Base-by-base conservation (phyloP, 2,113 vertebrate species). In the Megaleporinus macrocephalus region DNA sequence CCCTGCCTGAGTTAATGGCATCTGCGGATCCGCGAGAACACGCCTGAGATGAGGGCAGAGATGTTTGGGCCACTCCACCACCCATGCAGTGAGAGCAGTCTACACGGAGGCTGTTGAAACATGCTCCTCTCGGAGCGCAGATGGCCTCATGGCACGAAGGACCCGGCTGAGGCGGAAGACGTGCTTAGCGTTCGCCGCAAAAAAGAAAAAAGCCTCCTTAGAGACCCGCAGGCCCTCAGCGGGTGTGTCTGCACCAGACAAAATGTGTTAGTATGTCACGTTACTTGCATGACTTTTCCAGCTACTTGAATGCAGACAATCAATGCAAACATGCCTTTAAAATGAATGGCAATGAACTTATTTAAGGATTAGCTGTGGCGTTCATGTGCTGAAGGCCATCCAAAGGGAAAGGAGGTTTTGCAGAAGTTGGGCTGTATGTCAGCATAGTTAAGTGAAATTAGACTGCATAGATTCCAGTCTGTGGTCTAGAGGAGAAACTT, bases 201-300 rank as follows among this genome's bases (percentile, higher is more conserved):
- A 70, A 78, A 59, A n/a, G 24, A 33, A 66, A 15, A 30, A 61
- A 61, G 14, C n/a, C 57, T 61, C 57, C 57, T 1, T 4, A 24
- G 57, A 61, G 24, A 61, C 57, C 57, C 57, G 57, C 57, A 61
- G 86, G 27, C 26, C 47, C 71, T 30, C 20, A 22, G 51, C 78
- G 61, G 61, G 84, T 87, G 76, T 78, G 84, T 79, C 70, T 83
- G 68, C 26, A 74, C 30, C 26, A 53, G 88, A 81, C 84, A 89
- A 87, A 87, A 83, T 86, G 82, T 89, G 55, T 84, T 81, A 85
- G 82, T 62, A 30, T 84, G 55, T 85, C 44, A 75, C 53, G 63
- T 70, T 75, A n/a, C 47, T 74, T 75, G 29, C 62, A 44, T 75
- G 30, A 68, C 47, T 65, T 66, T 55, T 65, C 24, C 44, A 81